Base-by-base conservation (phyloP, 1,140 invertebrate genomes). In the Hydropsyche tenuis region DNA sequence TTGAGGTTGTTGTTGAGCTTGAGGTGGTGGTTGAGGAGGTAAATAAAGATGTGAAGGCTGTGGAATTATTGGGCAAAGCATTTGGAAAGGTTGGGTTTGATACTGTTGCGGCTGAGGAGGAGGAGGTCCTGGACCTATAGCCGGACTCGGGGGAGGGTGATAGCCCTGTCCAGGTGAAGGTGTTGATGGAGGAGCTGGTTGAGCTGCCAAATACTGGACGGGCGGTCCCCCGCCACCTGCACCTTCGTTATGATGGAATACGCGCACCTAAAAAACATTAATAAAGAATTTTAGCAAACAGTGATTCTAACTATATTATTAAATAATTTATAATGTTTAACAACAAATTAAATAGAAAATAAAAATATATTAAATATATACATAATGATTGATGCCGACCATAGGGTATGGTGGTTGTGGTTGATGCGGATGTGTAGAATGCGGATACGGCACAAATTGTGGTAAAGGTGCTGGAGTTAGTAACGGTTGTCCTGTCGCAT, bases 401-500 rank as follows among this genome's bases (percentile, higher is more conserved):
- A 83, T 83, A 60, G 82, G 82, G 76, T 84, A 84, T 76, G 82
- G 82, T 78, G 73, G 80, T 63, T 80, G 82, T 25, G 77, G 81
- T 45, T 77, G 87, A 81, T 87, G 88, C 78, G 88, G 89, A 81
- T 89, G 85, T 80, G 89, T 87, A 76, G 89, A 86, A 78, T 89
- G 88, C 75, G 88, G 87, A 81, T 90, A 88, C 7, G 85, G 86
- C 79, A 90, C 84, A 80, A 87, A 89, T 71, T 80, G 87, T 78
- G 87, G 88, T 78, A 90, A 80, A 11, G 89, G 91, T 4, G 89
- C 91, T 11, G 93, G 88, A 37, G 93, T 90, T 77, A 95, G 83
- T 64, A 96, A 83, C 4, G 94, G 94, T 80, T 94, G 93, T 0
- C 94, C 94, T 43, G 93, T 95, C 48, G 92, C 93, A 63, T 91